These are phyloP conservation scores for Ceratosolen fusciceps DNA, from an alignment of 1,140 invertebrate species.

Conservation along the genomic window DNA sequence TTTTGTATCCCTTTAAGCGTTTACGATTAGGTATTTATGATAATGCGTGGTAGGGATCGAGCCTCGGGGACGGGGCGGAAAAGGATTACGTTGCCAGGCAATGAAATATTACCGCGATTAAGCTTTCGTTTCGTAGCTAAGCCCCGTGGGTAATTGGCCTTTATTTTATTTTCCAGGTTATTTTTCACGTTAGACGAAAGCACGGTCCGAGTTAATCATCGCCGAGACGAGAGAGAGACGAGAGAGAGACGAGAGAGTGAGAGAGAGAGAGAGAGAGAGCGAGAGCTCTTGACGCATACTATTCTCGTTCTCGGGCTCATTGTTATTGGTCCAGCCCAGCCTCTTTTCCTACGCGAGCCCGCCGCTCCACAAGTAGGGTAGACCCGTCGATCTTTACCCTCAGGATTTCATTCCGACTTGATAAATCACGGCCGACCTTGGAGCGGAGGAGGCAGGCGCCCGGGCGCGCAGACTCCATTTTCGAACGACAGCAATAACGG, in stretches of 20 bases:
- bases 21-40: not conserved
- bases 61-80: too few relatives aligned
- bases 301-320: not conserved
- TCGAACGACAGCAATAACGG: too few relatives aligned
- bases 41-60: not conserved
- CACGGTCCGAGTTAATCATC: not conserved
- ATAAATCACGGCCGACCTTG: not conserved
- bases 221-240: not conserved
- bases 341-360: too few relatives aligned
- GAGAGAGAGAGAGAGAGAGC: too few relatives aligned
- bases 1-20: not conserved
- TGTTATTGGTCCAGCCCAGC: too few relatives aligned
- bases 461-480: too few relatives aligned
- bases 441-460: too few relatives aligned
- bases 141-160: not conserved
- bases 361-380: not conserved
- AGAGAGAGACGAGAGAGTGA: too few relatives aligned
- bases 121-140: not conserved
- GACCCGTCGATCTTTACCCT: not conserved
- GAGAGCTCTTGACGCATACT: not conserved
- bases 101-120: constrained; percentile 1
- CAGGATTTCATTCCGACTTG: not conserved
- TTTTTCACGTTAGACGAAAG: not conserved
- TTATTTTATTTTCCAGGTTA: constrained; percentile 14
- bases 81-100: too few relatives aligned